A percentile compares a stretch with the other conserved stretches of the same genome.
Conservation (phyloP, 1,140 invertebrate genomes). For the Popillia japonica region DNA sequence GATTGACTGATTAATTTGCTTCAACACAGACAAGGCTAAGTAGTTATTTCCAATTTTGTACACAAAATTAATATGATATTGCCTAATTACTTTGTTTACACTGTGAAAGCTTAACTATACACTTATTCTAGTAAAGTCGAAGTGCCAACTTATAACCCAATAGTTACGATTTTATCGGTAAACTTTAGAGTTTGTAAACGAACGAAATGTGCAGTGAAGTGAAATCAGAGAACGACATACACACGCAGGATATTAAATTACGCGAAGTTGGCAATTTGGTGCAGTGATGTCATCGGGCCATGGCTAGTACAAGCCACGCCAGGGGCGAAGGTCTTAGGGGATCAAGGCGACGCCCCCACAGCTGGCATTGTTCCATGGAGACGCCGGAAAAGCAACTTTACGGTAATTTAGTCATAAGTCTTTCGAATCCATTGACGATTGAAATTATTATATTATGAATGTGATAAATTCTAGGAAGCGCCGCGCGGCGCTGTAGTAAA, state of each 20-base stretch:
- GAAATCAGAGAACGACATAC: slow-evolving; percentile 12
- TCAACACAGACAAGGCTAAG: too few species aligned
- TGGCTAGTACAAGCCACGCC: slow-evolving; percentile 43
- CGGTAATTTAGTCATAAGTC: slow-evolving; percentile 42
- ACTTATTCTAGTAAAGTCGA: background rate
- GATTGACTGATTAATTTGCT: too few species aligned
- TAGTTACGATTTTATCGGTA: background rate
- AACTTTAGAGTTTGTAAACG: background rate
- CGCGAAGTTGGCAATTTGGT: slow-evolving; percentile 17
- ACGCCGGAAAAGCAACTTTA: slow-evolving; percentile 39
- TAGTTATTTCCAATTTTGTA: too few species aligned
- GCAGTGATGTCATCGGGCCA: slow-evolving; percentile 36
- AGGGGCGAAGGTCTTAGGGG: slow-evolving; percentile 39
- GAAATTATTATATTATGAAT: slow-evolving; percentile 29
- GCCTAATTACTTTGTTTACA: too few species aligned
- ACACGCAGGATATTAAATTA: slow-evolving; percentile 32
- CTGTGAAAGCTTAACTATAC: background rate
- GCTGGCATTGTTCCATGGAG: slow-evolving; percentile 54
- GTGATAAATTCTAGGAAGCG: slow-evolving; percentile 8
- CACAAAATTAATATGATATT: too few species aligned
- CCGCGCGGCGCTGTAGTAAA: background rate
- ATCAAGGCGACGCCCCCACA: slow-evolving; percentile 53
- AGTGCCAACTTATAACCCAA: background rate
- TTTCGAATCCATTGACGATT: background rate
- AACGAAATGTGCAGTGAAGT: slow-evolving; percentile 29